Base-by-base conservation (phyloP, 2,113 vertebrate species). In the Phylloscopus whistleri region DNA sequence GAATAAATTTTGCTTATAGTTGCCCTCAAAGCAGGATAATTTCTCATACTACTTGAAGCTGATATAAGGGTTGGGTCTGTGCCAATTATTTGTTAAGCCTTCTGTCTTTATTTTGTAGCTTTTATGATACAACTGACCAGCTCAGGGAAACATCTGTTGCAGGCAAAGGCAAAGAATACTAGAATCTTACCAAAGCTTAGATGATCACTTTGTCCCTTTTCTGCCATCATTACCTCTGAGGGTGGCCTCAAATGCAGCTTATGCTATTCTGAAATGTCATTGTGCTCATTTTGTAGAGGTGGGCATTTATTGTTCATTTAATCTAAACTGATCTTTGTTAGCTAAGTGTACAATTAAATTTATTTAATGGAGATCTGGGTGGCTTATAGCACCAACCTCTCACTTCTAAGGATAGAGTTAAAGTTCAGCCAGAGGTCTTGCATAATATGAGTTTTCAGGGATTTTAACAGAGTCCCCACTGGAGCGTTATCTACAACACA, bases 401-500 rank as follows among this genome's bases (percentile, higher is more conserved):
- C 63, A 90, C 91, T 97, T 89, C 78, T 95, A 87, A 94, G 80
- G 39, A 84, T 55, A 87, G 77, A 96, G 94, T 89, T 97, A 95
- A 97, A 97, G 97, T 98, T 98, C 97, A 98, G 96, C 97, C 97
- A 98, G 95, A 98, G 97, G 96, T 97, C 97, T 97, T 90, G 84
- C 66, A 97, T 97, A 97, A 97, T 95, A 91, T 16, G 89, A 97
- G 96, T 96, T 97, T 98, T 96, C 95, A 97, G 96, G 94, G 93
- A 97, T 97, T 97, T 97, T 96, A 97, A 91, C 20, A 10, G 84
- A 95, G 97, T 98, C 96, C 97, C 97, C 82, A 93, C 79, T 96
- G 97, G 90, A 97, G 85, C 0, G 35, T 97, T 97, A 98, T 98
- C 97, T 98, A 66, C 96, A 97, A 96, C 79, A 84, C 94, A 97